A percentile compares a stretch with the other conserved stretches of the same genome.
phyloP scores from a whole-genome alignment of 2,797 vertebrate species.

The Thripadectes ignobilis region DNA sequence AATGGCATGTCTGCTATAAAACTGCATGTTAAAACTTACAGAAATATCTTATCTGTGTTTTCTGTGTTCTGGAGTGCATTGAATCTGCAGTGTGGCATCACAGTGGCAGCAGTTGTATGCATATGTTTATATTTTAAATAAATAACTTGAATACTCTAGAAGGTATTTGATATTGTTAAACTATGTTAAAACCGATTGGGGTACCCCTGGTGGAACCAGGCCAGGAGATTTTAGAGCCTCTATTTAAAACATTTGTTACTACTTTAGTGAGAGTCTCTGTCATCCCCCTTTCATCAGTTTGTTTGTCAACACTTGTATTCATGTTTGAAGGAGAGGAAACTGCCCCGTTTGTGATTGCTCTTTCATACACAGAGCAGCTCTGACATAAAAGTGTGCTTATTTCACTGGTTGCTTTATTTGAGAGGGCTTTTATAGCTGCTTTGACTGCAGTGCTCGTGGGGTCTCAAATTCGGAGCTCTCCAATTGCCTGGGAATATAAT shows the following conservation, averaged over 20 bases:
- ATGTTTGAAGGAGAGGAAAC: slow-evolving; percentile 54
- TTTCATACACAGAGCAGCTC: slow-evolving; percentile 40
- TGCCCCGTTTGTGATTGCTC: slow-evolving; percentile 5
- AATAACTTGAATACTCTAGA: slow-evolving; percentile 55
- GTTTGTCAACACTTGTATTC: slow-evolving; percentile 62
- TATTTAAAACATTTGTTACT: slow-evolving; percentile 64
- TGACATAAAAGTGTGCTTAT: slow-evolving; percentile 42
- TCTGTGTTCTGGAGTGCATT: neutral
- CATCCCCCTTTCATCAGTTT: slow-evolving; percentile 44
- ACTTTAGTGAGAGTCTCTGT: slow-evolving; percentile 57
- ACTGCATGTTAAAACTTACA: neutral
- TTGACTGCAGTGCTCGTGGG: neutral
- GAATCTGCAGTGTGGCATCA: neutral
- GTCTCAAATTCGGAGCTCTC: slow-evolving; percentile 10
- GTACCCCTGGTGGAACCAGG: slow-evolving; percentile 15
- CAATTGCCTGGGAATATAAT: neutral
- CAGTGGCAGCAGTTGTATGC: slow-evolving; percentile 43
- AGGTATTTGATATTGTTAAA: slow-evolving; percentile 65
- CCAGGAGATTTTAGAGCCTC: slow-evolving; percentile 65
- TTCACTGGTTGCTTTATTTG: slow-evolving; percentile 22
- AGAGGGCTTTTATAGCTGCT: slow-evolving; percentile 7
- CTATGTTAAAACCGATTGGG: slow-evolving; percentile 28
- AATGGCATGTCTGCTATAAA: neutral
- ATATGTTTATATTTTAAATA: neutral
- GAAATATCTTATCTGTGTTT: neutral